Percentiles rank a stretch among this genome's conserved stretches.
Conservation (phyloP, 30 jellyfish, hydroid and myxozoan species). For the Chrysaora quinquecirrha region DNA sequence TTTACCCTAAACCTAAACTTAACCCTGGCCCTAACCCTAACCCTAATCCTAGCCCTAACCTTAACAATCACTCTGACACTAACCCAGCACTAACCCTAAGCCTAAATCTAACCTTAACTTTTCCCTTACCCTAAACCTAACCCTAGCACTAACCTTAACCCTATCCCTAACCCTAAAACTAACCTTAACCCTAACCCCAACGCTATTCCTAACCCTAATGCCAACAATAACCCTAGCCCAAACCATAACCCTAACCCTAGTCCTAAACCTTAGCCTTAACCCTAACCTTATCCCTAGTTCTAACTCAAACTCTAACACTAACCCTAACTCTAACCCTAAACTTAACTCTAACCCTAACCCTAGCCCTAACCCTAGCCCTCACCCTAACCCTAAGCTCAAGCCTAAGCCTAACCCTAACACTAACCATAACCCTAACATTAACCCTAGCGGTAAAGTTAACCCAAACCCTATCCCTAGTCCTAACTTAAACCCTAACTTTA, state of each 20-base stretch:
- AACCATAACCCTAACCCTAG: background rate
- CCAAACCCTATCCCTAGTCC: background rate
- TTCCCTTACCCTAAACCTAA: conserved; percentile 3
- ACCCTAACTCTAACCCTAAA: conserved; percentile 20
- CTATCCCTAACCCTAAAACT: background rate
- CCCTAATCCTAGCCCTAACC: background rate
- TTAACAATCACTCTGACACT: background rate
- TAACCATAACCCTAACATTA: background rate
- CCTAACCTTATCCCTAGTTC: conserved; percentile 27
- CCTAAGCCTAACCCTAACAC: background rate
- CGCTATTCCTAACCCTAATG: background rate
- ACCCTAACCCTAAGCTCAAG: background rate
- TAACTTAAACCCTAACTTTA: background rate
- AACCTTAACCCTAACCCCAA: conserved; percentile 17
- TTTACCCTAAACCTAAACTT: background rate
- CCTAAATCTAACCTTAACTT: background rate
- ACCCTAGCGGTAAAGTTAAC: background rate
- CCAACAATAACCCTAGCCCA: background rate
- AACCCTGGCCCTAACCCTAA: background rate
- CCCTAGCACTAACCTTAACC: conserved; percentile 16
- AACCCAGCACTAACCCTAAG: background rate
- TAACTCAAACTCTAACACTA: conserved; percentile 20
- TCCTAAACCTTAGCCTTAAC: conserved; percentile 12
- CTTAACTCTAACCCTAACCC: conserved; percentile 21
- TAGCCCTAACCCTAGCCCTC: conserved; percentile 17